Percentiles rank a stretch among this genome's conserved stretches.
phyloP scores from a whole-genome alignment of 2,113 vertebrate species.

The Corythoichthys intestinalis region DNA sequence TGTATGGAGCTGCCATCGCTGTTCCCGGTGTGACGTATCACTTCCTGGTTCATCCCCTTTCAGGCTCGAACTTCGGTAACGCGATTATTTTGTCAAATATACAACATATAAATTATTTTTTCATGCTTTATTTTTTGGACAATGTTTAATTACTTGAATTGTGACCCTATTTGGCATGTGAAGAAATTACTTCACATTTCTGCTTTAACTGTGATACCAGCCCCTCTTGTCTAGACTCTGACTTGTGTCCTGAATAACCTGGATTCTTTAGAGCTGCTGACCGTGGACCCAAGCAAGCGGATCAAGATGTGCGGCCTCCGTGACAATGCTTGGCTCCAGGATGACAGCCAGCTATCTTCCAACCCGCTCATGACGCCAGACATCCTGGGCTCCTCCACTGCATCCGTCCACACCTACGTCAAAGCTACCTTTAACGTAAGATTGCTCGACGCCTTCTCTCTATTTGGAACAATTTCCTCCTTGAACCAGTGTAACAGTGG shows the following conservation, averaged over 20 bases:
- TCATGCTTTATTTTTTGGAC: too few species aligned
- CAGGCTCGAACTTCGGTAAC: too few species aligned
- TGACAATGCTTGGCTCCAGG: conserved; percentile 95
- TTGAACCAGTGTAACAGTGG: not conserved
- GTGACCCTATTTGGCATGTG: too few species aligned
- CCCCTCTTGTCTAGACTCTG: not conserved
- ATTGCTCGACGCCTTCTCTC: not conserved
- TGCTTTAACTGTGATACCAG: too few species aligned
- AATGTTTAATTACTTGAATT: too few species aligned
- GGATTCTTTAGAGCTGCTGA: conserved; percentile 82
- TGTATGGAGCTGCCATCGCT: too few species aligned
- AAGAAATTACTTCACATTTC: too few species aligned
- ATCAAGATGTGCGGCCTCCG: conserved; percentile 97
- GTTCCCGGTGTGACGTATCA: too few species aligned
- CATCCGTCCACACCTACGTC: conserved; percentile 90
- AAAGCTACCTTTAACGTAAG: conserved; percentile 96
- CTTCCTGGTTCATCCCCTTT: too few species aligned
- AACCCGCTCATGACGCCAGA: conserved; percentile 98
- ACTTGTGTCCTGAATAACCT: not conserved
- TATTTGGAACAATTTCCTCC: not conserved
- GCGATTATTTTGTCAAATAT: too few species aligned
- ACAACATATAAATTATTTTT: too few species aligned
- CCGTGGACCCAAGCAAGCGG: conserved; percentile 95
- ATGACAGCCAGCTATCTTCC: conserved; percentile 94
- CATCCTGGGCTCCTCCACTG: conserved; percentile 91